Conservation (phyloP, 1,140 invertebrate genomes). For the Trichogramma pretiosum region DNA sequence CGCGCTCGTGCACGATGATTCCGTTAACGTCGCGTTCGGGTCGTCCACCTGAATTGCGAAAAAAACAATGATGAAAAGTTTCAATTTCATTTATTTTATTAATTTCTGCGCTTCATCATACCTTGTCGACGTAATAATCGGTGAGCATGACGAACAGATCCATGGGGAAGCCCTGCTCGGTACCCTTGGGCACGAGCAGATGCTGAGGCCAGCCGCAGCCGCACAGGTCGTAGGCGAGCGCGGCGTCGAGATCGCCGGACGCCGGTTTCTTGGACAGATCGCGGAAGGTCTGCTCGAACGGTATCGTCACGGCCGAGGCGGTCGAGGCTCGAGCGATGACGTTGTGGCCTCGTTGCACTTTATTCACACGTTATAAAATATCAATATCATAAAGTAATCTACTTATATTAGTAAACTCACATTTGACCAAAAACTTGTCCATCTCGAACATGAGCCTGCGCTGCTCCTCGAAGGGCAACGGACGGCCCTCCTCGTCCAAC, state of each 20-base stretch:
- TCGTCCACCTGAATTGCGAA: no score
- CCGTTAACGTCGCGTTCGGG: no score
- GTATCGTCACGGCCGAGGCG: slow-evolving; percentile 64
- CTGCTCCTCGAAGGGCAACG: slow-evolving; percentile 57
- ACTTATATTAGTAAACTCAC: slow-evolving; percentile 3
- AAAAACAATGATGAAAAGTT: no score
- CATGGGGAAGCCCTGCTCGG: slow-evolving; percentile 54
- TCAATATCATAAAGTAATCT: neutral
- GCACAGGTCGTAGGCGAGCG: slow-evolving; percentile 40
- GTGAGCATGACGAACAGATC: slow-evolving; percentile 76
- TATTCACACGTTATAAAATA: neutral
- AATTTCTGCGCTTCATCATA: no score
- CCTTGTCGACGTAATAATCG: slow-evolving; percentile 61
- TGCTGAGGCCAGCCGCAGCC: slow-evolving; percentile 84
- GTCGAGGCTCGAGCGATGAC: slow-evolving; percentile 51
- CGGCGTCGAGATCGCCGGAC: slow-evolving; percentile 18
- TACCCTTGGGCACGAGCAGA: slow-evolving; percentile 71
- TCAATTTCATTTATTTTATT: no score
- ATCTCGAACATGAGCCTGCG: slow-evolving; percentile 65
- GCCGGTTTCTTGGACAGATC: neutral
- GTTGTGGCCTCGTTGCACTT: slow-evolving; percentile 34
- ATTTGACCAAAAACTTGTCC: slow-evolving; percentile 48
- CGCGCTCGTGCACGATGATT: slow-evolving; percentile 60
- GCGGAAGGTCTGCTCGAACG: slow-evolving; percentile 53
- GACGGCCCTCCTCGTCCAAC: slow-evolving; percentile 56